Conservation (phyloP, 2,113 vertebrate genomes). For the Todiramphus chloris region DNA sequence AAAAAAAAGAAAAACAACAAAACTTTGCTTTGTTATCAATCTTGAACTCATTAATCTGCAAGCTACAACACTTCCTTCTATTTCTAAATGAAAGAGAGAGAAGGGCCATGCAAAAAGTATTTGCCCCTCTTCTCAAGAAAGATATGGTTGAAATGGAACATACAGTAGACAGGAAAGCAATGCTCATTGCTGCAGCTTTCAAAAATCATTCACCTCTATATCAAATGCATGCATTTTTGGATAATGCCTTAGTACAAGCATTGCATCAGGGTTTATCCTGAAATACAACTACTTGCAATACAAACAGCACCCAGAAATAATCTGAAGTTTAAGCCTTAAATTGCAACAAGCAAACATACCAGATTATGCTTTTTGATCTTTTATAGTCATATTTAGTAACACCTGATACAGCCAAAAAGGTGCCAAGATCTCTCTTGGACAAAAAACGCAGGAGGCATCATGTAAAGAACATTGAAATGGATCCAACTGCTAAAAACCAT, state of each 20-base stretch:
- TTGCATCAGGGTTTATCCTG: accelerated
- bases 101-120: neutral
- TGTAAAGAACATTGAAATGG: neutral
- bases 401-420: neutral
- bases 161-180: neutral
- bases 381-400: neutral
- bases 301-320: neutral
- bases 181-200: neutral
- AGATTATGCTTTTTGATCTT: neutral
- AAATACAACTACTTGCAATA: neutral
- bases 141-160: neutral
- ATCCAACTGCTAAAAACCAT: neutral
- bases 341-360: neutral
- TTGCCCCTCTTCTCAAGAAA: neutral
- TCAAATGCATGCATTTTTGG: neutral
- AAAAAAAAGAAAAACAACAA: neutral
- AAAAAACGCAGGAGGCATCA: neutral
- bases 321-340: neutral
- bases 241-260: neutral
- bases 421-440: neutral
- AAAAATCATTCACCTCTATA: neutral
- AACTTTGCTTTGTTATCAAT: neutral
- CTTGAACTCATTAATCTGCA: no score
- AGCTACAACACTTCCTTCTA: neutral
- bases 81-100: neutral